These are phyloP conservation scores for Syritta pipiens DNA, from an alignment of 2,888 invertebrate species.

Conservation along the genomic window DNA sequence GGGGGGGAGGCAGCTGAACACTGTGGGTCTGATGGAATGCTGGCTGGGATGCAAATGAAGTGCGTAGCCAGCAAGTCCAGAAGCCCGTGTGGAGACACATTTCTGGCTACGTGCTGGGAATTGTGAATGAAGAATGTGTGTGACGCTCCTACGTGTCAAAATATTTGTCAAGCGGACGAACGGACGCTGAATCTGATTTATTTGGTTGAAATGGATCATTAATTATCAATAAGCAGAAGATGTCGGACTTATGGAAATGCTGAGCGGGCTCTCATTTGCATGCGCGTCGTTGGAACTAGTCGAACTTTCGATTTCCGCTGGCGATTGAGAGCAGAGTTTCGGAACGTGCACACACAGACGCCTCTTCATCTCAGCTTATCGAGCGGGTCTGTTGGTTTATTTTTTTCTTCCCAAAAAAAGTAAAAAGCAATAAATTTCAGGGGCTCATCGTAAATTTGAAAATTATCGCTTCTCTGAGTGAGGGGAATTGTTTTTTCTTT, in stretches of 20 bases:
- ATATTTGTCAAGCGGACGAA: no score
- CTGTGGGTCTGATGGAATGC: slow-evolving; percentile 11
- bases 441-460: slow-evolving; percentile 49
- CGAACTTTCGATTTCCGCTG: slow-evolving; percentile 5
- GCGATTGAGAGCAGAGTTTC: no score
- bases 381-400: slow-evolving; percentile 3
- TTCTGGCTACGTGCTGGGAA: slow-evolving; percentile 42
- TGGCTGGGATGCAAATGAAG: slow-evolving; percentile 33
- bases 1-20: slow-evolving; percentile 8
- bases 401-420: neutral
- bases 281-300: neutral
- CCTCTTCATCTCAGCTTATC: slow-evolving; percentile 32
- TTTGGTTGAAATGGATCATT: neutral
- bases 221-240: neutral
- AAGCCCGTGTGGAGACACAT: slow-evolving; percentile 28
- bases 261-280: no score
- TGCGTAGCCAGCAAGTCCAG: slow-evolving; percentile 39
- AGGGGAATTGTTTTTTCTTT: neutral
- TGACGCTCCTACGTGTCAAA: neutral
- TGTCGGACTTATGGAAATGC: no score
- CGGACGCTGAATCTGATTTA: no score
- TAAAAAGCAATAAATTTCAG: slow-evolving; percentile 47
- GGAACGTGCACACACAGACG: neutral
- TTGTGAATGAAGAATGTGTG: slow-evolving; percentile 27
- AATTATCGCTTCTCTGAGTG: slow-evolving; percentile 27